Evolutionary conservation across 1,140 invertebrate species (phyloP).

Genomic region (Matsumurasca onukii): DNA sequence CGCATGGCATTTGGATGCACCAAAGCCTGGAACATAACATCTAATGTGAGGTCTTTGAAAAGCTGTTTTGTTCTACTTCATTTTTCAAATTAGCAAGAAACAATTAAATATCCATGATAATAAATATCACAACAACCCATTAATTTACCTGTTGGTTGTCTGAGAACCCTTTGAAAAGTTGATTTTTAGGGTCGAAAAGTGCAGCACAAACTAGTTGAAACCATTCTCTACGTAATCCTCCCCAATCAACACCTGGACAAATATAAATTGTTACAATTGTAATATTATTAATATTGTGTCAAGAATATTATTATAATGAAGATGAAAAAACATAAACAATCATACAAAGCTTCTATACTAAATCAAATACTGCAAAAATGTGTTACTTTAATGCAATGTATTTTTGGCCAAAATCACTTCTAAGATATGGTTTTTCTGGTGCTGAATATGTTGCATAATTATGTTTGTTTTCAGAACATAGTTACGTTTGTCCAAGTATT

Average conservation of each 20-base stretch:
- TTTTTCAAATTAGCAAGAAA: not conserved
- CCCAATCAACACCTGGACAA: slow-evolving; percentile 84
- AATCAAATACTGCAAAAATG: not conserved
- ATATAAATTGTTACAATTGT: not conserved
- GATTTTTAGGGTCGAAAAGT: slow-evolving; percentile 81
- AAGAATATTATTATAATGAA: no score
- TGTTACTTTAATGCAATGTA: slow-evolving; percentile 15
- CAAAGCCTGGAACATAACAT: slow-evolving; percentile 54
- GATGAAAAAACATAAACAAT: slow-evolving; percentile 18
- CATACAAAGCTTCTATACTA: not conserved
- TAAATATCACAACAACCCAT: not conserved
- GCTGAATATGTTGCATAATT: no score
- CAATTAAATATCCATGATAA: not conserved
- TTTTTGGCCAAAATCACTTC: no score
- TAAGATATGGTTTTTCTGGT: no score
- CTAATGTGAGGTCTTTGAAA: not conserved
- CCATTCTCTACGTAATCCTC: slow-evolving; percentile 90
- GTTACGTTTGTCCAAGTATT: no score
- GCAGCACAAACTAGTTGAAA: slow-evolving; percentile 86
- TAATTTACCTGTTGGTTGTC: slow-evolving; percentile 70
- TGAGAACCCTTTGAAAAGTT: slow-evolving; percentile 81
- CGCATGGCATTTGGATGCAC: slow-evolving; percentile 87
- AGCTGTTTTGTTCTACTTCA: not conserved
- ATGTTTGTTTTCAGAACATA: no score
- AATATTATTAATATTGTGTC: slow-evolving; percentile 20